Percentiles rank a stretch among this genome's conserved stretches.
Conservation (phyloP, 2,888 invertebrate species). For the Heliconius ethilla region DNA sequence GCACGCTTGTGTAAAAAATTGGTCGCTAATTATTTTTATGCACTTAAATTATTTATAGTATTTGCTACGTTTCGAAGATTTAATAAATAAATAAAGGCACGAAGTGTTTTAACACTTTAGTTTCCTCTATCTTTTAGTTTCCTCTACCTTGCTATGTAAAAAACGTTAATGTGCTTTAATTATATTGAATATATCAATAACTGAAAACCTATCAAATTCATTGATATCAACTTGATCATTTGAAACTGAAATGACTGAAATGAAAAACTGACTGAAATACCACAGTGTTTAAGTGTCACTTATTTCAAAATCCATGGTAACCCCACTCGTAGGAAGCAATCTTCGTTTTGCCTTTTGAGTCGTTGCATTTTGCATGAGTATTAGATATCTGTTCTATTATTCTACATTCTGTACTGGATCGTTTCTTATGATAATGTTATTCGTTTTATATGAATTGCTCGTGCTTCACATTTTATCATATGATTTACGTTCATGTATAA, state of each 20-base stretch:
- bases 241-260: no score
- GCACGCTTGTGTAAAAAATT: not conserved
- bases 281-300: not conserved
- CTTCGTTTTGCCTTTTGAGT: conserved; percentile 47
- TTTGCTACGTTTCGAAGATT: not conserved
- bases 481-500: conserved; percentile 6
- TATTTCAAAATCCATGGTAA: conserved; percentile 33
- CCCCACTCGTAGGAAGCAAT: conserved; percentile 46
- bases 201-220: not conserved
- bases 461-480: conserved; percentile 32
- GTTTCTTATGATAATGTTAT: conserved; percentile 42
- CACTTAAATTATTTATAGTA: not conserved
- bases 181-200: not conserved
- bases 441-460: conserved; percentile 36
- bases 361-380: conserved; percentile 53
- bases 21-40: not conserved
- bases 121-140: no score
- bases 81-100: no score
- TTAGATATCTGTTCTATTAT: conserved; percentile 50
- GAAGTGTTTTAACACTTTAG: no score
- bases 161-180: no score
- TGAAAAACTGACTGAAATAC: no score
- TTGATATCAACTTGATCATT: no score
- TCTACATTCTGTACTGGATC: conserved; percentile 49
- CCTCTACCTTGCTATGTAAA: no score